Evolutionary conservation across 1,140 invertebrate genomes (phyloP), one percentile per base, ranked within the genome.

Genomic region (Megathymus violae): DNA sequence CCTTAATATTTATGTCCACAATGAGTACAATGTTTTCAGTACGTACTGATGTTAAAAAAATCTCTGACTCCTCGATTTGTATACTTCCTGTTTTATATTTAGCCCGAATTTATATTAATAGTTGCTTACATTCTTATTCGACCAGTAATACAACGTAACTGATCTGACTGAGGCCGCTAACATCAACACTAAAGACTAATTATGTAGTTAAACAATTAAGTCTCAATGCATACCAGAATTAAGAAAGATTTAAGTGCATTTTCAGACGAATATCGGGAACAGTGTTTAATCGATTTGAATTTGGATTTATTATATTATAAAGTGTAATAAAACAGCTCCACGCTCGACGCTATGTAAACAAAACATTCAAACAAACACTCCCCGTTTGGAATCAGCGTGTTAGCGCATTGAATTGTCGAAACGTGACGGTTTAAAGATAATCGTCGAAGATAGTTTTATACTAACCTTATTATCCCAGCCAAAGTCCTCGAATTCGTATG

Each of bases 391-490:
- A 68, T 72, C 67, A 68, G 64, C 58, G 69, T 76, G 75, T 74
- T 76, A 80, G 71, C 63, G 50, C 67, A 78, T 72, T 74, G 70
- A 81, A 82, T 78, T 75, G 76, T 76, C 71, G 52, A 73, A 80
- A 82, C 80, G 77, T 82, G 77, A 80, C 77, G 63, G 69, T 62
- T 74, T 74, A 71, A 41, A 69, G 69, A 74, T 75, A 79, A 82
- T 76, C 66, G 76, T 64, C 67, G n/a, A n/a, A n/a, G n/a, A n/a
- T n/a, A n/a, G n/a, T n/a, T n/a, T n/a, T n/a, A 63, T 68, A 64
- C 62, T 61, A 47, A 69, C 62, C 62, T 69, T 64, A 66, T 38
- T 27, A 40, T 31, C 47, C 14, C 31, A 11, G 46, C 14, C 31
- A 62, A 48, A 34, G 31, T 10, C 54, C 46, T 14, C 36, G 25